Evolutionary conservation across 2,113 vertebrate genomes (phyloP).

Genomic region (Pyrgilauda ruficollis): DNA sequence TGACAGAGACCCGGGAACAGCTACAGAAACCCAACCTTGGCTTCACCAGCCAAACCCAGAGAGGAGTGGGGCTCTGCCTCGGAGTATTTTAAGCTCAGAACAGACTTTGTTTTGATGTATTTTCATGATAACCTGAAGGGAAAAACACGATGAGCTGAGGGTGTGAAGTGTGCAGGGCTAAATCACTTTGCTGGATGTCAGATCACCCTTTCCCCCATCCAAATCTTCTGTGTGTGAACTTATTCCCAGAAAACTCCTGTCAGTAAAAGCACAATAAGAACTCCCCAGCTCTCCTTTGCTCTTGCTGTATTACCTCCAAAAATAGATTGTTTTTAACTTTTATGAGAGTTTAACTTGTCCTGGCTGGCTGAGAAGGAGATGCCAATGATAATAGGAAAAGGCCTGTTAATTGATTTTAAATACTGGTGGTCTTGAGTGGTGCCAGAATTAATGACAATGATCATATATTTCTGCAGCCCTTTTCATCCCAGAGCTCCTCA

Average conservation of each 20-base stretch:
- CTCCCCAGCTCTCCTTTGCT: neutral
- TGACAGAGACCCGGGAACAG: neutral
- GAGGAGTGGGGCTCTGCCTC: neutral
- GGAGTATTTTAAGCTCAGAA: neutral
- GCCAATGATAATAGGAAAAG: constrained; percentile 52
- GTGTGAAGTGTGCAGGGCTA: neutral
- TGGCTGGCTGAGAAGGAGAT: neutral
- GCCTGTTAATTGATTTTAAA: constrained; percentile 59
- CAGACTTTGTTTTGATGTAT: neutral
- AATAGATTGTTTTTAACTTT: constrained; percentile 50
- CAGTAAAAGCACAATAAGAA: neutral
- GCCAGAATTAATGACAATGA: constrained; percentile 39
- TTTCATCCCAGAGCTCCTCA: constrained; percentile 8
- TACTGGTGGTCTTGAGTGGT: constrained; percentile 1
- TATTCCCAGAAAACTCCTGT: constrained; percentile 2
- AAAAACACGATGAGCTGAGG: neutral
- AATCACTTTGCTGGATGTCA: neutral
- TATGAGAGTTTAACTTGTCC: neutral
- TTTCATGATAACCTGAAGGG: neutral
- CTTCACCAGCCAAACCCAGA: neutral
- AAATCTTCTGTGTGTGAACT: neutral
- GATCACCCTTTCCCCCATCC: neutral
- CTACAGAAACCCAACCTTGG: neutral
- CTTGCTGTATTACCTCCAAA: constrained; percentile 1
- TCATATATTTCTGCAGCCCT: neutral